Evolutionary conservation across 2,113 vertebrate species (phyloP), one percentile per base, ranked within the genome.

Genomic region (Scolopax mira): DNA sequence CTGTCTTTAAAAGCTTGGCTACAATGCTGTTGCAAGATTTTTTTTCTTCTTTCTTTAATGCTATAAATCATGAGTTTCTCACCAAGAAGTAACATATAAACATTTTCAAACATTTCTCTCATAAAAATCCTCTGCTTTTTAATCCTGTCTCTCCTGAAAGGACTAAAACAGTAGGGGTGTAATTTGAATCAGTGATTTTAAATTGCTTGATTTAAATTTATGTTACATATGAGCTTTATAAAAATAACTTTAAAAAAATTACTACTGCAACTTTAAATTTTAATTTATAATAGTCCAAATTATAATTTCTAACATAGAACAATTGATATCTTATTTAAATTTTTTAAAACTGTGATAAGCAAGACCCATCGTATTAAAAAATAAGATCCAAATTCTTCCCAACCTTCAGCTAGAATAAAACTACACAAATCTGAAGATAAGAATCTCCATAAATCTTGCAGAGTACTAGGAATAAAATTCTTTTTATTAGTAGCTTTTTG

Each of bases 1-100:
- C 72, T 81, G 82, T 41, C 84, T 95, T 88, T 94, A 94, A 94
- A 90, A 95, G 81, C 74, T 95, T 81, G 95, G 46, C 67, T 70
- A 95, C 39, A 49, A 60, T 0, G 3, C 46, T 83, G n/a, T 42
- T 92, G 57, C 17, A 54, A 67, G 41, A 22, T 18, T 13, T 35
- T 37, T 69, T 73, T 44, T 84, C n/a, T 24, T 75, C 28, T 89
- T 78, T 85, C 57, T 96, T 83, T 86, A 88, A 79, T 84, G 27
- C 51, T 81, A 70, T 65, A 72, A 90, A 82, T 71, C 35, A 88
- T 64, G 42, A 91, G 49, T 37, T 96, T 62, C 39, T 84, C 49
- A 75, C 41, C 71, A 91, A 86, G 46, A 18, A 91, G 28, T 88
- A 54, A 52, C 41, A 80, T 37, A 57, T 28, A 84, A 92, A 93